phyloP scores from a whole-genome alignment of 1,140 invertebrate genomes.

The Nasonia giraulti region DNA sequence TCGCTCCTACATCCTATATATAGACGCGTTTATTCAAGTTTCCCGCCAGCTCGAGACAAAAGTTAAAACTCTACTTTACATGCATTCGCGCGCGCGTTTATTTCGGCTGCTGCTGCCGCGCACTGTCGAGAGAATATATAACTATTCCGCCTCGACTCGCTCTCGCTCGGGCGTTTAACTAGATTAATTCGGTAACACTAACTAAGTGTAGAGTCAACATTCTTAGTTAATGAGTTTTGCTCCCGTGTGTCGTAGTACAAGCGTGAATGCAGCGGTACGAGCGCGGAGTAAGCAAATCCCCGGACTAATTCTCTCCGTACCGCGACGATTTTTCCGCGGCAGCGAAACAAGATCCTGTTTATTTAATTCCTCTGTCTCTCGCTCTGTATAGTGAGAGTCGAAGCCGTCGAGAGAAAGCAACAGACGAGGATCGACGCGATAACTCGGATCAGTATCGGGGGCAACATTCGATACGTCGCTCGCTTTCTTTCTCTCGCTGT shows the following conservation, averaged over 20 bases:
- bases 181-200: too few species aligned
- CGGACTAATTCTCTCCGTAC: too few species aligned
- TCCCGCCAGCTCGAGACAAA: background rate
- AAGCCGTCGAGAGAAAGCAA: constrained; percentile 38
- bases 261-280: background rate
- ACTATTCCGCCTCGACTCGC: too few species aligned
- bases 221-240: background rate
- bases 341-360: background rate
- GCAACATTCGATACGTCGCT: constrained; percentile 60
- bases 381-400: too few species aligned
- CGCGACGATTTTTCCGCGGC: background rate
- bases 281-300: background rate
- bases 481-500: constrained; percentile 32
- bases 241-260: background rate
- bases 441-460: constrained; percentile 61
- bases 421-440: constrained; percentile 51
- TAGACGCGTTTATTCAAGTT: background rate
- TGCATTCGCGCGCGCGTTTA: background rate
- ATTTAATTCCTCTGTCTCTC: background rate
- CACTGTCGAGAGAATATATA: background rate
- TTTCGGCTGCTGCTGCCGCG: background rate
- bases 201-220: background rate
- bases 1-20: background rate
- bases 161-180: too few species aligned
- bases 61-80: background rate